Conservation (phyloP, 2,888 invertebrate genomes). For the Drepanosiphum platanoidis region DNA sequence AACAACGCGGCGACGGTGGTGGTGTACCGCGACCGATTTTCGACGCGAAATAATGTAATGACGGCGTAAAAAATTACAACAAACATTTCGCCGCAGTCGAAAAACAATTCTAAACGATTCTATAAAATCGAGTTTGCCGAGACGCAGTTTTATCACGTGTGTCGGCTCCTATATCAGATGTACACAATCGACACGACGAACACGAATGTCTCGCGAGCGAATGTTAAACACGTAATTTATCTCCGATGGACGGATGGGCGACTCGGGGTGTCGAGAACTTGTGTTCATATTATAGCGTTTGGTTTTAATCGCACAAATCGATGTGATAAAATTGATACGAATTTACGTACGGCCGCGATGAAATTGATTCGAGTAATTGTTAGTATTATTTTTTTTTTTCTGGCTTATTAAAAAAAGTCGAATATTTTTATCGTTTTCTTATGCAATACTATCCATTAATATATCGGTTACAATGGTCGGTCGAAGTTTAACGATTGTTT, state of each 20-base stretch:
- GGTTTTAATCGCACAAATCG: background rate
- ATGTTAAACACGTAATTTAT: too few species aligned
- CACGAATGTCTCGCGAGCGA: too few species aligned
- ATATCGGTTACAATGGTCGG: background rate
- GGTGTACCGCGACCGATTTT: conserved; percentile 22
- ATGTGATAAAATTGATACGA: too few species aligned
- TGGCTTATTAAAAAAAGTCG: background rate
- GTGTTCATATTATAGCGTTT: background rate
- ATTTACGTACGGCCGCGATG: too few species aligned
- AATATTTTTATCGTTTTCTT: background rate
- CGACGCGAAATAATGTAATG: background rate
- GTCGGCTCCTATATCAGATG: too few species aligned
- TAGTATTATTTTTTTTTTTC: background rate
- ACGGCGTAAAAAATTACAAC: background rate
- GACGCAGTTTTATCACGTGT: background rate
- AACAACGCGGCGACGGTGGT: background rate
- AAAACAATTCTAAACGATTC: background rate
- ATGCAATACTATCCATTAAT: background rate
- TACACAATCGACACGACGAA: too few species aligned
- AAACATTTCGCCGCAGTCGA: background rate
- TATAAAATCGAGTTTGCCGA: background rate
- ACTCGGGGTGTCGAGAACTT: too few species aligned
- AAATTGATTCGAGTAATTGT: background rate
- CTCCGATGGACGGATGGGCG: too few species aligned
- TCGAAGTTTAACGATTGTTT: background rate